phyloP scores from a whole-genome alignment of 2,797 vertebrate genomes.

The Mormyrus proboscirostris region DNA sequence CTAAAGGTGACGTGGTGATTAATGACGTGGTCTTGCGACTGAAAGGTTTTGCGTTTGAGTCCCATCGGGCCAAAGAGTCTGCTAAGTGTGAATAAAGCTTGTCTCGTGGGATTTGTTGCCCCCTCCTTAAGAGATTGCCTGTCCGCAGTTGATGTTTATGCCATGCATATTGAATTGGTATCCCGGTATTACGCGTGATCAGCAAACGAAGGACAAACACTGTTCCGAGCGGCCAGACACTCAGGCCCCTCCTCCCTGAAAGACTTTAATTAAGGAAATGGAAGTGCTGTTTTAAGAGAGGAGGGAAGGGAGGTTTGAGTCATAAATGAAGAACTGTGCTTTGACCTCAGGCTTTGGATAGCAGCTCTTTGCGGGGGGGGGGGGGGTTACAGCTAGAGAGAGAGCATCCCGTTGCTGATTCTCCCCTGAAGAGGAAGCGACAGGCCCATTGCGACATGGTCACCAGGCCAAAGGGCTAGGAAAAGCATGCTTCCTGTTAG shows the following conservation, averaged over 20 bases:
- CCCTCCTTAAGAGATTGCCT: background rate
- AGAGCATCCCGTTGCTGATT: constrained; percentile 14
- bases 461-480: background rate
- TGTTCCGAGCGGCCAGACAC: background rate
- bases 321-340: constrained; percentile 45
- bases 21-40: background rate
- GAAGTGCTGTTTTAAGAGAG: constrained; percentile 28
- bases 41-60: background rate
- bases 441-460: background rate
- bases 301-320: constrained; percentile 23
- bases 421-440: background rate
- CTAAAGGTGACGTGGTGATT: background rate
- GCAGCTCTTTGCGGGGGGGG: constrained; percentile 36
- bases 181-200: background rate
- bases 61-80: background rate
- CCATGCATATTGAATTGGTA: background rate
- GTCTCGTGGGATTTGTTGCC: background rate
- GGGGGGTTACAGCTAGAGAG: constrained; percentile 32
- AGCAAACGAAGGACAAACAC: background rate
- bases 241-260: background rate
- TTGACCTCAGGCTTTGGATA: constrained; percentile 34
- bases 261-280: constrained; percentile 58
- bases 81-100: background rate
- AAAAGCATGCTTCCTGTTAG: background rate
- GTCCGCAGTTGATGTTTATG: background rate